Base-by-base conservation (phyloP, 2,113 vertebrate genomes). In the Microcebus jonahi region DNA sequence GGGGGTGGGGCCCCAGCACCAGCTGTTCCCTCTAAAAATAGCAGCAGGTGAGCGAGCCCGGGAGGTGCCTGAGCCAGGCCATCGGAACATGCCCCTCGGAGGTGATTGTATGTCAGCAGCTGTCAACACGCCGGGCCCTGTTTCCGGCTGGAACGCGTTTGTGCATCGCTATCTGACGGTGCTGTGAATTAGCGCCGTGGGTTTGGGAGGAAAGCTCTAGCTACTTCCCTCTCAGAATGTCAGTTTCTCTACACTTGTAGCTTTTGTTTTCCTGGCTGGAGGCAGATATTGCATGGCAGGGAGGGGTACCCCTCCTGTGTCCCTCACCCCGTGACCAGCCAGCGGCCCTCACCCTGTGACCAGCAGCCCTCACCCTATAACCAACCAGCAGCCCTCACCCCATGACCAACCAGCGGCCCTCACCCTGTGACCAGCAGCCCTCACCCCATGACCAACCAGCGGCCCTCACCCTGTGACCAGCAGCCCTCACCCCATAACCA, bases 11-110 rank as follows among this genome's bases (percentile, higher is more conserved):
- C 48, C 15, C 0, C 18, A 9, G n/a, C 0, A 0, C 48, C 90
- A 95, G 83, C 75, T n/a, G 36, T 84, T 92, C 6, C 31, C 80
- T 92, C 92, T 42, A 77, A 67, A 92, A 57, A 61, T n/a, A 36
- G 3, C 9, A 0, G 8, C 18, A 0, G n/a, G 53, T 27, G 7
- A 4, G 1, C 0, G 0, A 31, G 48, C 1, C 0, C 0, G 0
- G 25, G 63, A 50, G 29, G 65, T 13, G 50, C 73, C 1, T 2
- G 17, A 48, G 31, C 3, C 6, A 3, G 36, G 42, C 53, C 25
- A 15, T n/a, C 17, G 2, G 73, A 5, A 3, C 23, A 0, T 10
- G 55, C 45, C 23, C 65, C 63, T 96, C 97, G 57, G 92, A 67
- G 88, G 83, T 81, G 93, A 61, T 90, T 73, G 21, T 85, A 0